Conservation (phyloP, 1,140 invertebrate genomes). For the Gonioctena quinquepunctata region DNA sequence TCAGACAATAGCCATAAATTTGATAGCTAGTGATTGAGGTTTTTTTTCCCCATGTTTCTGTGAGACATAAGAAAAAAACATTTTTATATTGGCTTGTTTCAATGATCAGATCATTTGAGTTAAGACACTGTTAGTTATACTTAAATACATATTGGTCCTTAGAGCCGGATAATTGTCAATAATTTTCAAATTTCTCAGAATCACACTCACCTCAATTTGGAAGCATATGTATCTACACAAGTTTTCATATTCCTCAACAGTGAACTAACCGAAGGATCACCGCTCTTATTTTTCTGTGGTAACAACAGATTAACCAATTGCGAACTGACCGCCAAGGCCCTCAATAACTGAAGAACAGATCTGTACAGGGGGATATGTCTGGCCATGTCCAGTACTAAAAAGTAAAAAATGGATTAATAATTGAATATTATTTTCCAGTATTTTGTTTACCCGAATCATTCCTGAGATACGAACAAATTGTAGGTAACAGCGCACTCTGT, state of each 20-base stretch:
- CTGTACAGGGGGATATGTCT: slow-evolving; percentile 90
- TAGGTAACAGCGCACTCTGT: slow-evolving; percentile 83
- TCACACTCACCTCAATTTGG: slow-evolving; percentile 69
- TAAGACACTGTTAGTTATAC: too few species aligned
- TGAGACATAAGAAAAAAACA: too few species aligned
- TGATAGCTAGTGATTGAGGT: too few species aligned
- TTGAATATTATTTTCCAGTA: not conserved
- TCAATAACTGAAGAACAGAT: slow-evolving; percentile 78
- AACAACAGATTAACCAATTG: slow-evolving; percentile 71
- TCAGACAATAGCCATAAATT: too few species aligned
- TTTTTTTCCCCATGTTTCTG: too few species aligned
- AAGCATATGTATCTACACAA: slow-evolving; percentile 89
- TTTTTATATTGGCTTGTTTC: too few species aligned
- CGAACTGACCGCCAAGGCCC: slow-evolving; percentile 74
- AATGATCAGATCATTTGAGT: too few species aligned
- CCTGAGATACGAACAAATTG: slow-evolving; percentile 86
- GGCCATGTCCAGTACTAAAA: slow-evolving; percentile 87
- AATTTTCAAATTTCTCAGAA: not conserved
- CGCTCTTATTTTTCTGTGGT: slow-evolving; percentile 58
- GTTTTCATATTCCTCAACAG: slow-evolving; percentile 84
- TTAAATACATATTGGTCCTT: too few species aligned
- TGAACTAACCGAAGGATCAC: slow-evolving; percentile 63
- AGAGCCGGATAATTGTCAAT: not conserved
- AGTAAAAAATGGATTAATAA: too few species aligned
- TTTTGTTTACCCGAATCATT: slow-evolving; percentile 81